A percentile compares a stretch with the other conserved stretches of the same genome.
Evolutionary conservation across 2,888 invertebrate species (phyloP).

Genomic region (Pelosia muscerda): DNA sequence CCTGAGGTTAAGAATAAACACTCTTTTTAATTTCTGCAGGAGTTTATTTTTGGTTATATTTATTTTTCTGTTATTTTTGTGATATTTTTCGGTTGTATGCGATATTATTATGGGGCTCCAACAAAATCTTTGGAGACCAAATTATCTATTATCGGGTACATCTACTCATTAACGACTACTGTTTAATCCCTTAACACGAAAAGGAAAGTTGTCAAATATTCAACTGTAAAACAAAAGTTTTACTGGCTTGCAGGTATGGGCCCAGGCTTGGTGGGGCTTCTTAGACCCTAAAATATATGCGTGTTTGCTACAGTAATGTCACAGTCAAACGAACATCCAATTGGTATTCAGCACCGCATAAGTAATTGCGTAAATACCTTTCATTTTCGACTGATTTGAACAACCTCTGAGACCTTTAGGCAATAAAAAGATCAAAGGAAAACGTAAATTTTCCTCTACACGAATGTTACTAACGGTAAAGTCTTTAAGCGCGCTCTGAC

Average conservation of each 20-base stretch:
- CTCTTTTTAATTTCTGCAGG: background rate
- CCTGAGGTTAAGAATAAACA: background rate
- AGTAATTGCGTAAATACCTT: background rate
- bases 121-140: no score
- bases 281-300: background rate
- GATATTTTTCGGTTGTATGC: no score
- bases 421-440: constrained; percentile 2
- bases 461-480: background rate
- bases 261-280: background rate
- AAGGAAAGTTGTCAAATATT: no score
- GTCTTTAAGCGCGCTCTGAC: background rate
- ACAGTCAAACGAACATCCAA: background rate
- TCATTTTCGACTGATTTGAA: background rate
- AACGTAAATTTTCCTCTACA: background rate
- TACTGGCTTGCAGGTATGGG: no score
- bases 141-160: no score
- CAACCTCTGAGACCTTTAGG: background rate
- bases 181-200: no score
- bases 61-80: background rate
- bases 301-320: background rate
- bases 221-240: no score
- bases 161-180: no score
- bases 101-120: no score
- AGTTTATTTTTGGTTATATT: background rate
- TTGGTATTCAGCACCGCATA: background rate